Base-by-base conservation (phyloP, 1,140 invertebrate species). In the Drosophila ohnishii region DNA sequence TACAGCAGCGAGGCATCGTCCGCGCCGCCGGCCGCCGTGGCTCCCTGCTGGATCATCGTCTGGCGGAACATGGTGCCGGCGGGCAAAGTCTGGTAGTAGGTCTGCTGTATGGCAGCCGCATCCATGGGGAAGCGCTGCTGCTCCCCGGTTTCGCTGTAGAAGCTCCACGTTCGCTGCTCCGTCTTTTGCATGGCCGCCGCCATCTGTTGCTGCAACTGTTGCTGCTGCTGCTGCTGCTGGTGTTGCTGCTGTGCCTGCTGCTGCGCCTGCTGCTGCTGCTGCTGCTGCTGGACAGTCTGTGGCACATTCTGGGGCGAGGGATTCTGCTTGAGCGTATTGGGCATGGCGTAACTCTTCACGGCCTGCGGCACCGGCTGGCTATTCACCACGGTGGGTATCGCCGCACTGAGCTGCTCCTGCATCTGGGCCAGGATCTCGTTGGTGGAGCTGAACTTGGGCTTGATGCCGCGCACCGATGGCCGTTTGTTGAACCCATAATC, bases 401-500 rank as follows among this genome's bases (percentile, higher is more conserved):
- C 93, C 0, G 94, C 93, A 39, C 94, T 93, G 8, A 95, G 84
- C 78, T 96, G 95, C 50, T 94, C 94, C 90, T 96, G 95, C 93
- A 96, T 96, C 71, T 97, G 95, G 75, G 96, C 95, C 0, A 97
- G 91, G 11, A 97, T 96, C 80, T 97, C 96, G 40, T 95, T 95
- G 0, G 96, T 96, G 0, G 95, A 95, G 30, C 96, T 95, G 13
- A 91, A 91, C 67, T 90, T 91, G 14, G 93, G 93, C 76, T 94
- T 94, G 19, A 94, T 94, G 19, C 93, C 93, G 0, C 96, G 93
- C 2, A 98, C 97, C 0, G 96, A 96, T 0, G 97, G 97, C 9
- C 97, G 92, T n/a, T 96, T 93, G 80, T 96, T 96, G 90, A 98
- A 97, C 6, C 96, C 97, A 72, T 97, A 97, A 80, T 97, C 96